A percentile compares a stretch with the other conserved stretches of the same genome.
phyloP scores from a whole-genome alignment of 2,888 invertebrate species.

The Cryptocheilus praepositus region DNA sequence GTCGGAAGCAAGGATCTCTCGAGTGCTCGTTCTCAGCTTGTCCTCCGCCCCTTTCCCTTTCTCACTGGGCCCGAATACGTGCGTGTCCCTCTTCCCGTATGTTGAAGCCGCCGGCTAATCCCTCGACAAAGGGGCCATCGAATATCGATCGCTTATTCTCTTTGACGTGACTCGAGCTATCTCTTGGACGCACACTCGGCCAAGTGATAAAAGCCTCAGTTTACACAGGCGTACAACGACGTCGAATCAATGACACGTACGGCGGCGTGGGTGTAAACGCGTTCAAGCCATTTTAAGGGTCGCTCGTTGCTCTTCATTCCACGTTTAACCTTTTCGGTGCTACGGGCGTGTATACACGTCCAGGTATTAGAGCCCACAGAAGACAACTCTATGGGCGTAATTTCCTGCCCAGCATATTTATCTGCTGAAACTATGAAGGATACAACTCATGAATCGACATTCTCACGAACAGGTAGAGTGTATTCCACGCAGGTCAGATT shows the following conservation, averaged over 20 bases:
- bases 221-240: constrained; percentile 51
- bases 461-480: too few species aligned
- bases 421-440: too few species aligned
- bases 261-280: constrained; percentile 2
- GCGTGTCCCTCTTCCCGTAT: constrained; percentile 13
- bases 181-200: constrained; percentile 59
- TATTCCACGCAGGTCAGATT: too few species aligned
- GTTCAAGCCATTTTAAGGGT: constrained; percentile 13
- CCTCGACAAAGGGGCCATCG: constrained; percentile 69
- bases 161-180: constrained; percentile 63
- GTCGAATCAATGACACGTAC: constrained; percentile 21
- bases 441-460: too few species aligned
- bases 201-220: constrained; percentile 61
- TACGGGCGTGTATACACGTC: too few species aligned
- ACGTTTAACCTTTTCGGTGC: too few species aligned
- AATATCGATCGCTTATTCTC: constrained; percentile 71
- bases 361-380: too few species aligned
- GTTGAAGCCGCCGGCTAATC: constrained; percentile 61
- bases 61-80: neutral
- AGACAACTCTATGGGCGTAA: too few species aligned
- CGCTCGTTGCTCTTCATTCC: constrained; percentile 17
- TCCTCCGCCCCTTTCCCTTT: neutral
- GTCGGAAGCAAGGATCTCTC: constrained; percentile 18
- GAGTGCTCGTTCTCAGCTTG: constrained; percentile 12
- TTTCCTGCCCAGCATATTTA: too few species aligned